Conservation (phyloP, 2,113 vertebrate species). For the Thalassarche chlororhynchos region DNA sequence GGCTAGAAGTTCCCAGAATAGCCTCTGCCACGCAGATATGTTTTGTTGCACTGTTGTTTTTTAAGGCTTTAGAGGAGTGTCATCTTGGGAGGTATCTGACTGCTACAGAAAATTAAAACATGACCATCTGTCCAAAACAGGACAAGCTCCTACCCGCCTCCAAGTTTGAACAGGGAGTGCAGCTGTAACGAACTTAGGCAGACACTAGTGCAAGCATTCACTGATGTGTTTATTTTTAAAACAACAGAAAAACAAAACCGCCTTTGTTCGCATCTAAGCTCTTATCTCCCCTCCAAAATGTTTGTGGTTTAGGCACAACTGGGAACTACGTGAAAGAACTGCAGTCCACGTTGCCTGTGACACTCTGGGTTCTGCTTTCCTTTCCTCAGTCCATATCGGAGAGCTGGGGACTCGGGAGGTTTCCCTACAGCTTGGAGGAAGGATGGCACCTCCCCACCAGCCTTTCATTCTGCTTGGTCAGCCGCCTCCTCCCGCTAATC, state of each 20-base stretch:
- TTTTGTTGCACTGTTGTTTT: neutral
- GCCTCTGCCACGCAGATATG: neutral
- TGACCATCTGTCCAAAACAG: neutral
- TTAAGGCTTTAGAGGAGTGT: neutral
- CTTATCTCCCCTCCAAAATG: neutral
- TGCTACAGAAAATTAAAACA: neutral
- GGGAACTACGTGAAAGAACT: neutral
- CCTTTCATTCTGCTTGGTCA: neutral
- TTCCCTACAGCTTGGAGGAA: neutral
- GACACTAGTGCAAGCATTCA: neutral
- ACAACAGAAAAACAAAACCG: neutral
- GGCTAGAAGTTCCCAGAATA: neutral
- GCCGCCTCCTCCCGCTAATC: neutral
- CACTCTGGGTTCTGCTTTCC: neutral
- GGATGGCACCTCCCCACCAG: neutral
- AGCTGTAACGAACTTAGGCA: neutral
- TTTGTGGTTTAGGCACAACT: neutral
- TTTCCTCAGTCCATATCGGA: accelerated
- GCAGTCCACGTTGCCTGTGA: accelerated
- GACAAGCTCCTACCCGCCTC: neutral
- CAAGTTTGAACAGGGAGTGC: neutral
- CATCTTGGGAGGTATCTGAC: neutral
- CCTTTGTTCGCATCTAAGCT: neutral
- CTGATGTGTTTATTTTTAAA: neutral
- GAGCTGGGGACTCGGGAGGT: neutral